Base-by-base conservation (phyloP, 2,797 vertebrate species). In the Martes flavigula region DNA sequence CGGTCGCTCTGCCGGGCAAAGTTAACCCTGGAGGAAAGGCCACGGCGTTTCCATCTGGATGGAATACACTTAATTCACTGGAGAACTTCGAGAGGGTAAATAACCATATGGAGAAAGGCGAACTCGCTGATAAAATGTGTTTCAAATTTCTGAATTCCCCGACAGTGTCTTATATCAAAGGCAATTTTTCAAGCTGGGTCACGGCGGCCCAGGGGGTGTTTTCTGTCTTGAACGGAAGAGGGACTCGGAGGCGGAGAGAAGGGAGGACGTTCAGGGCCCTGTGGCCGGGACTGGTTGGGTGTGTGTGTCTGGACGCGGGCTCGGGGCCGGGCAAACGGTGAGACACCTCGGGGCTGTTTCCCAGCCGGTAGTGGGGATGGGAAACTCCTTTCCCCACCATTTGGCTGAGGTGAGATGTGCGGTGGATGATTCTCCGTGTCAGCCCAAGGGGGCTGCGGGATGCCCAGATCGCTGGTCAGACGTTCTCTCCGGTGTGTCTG, bases 161-260 rank as follows among this genome's bases (percentile, higher is more conserved):
- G 4, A 79, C 82, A 83, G 93, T 35, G 54, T 62, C 83, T 9
- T 46, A 40, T 60, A 88, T 94, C 97, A 97, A 97, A 91, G 91
- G 82, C 70, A n/a, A 35, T 73, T 77, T 92, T 86, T 83, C 30
- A 83, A 88, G 77, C 64, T 38, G 54, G 75, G 89, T 87, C 54
- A 25, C 70, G 56, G 14, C 2, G 10, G 77, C 91, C 78, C 46
- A 40, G 58, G 58, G 88, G 86, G 18, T 56, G 30, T 54, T 83
- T 93, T 91, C 46, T 21, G 46, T 62, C 72, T 94, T 81, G 35
- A 46, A 81, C 58, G 64, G n/a, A 66, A 38, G 58, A 88, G 48
- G 94, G 93, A 96, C 68, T 91, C 85, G 58, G 82, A 72, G 82
- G 94, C 85, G 40, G 83, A 64, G 72, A 60, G 95, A 25, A 43